Percentiles rank a stretch among this genome's conserved stretches.
These are phyloP conservation scores for Columba guinea DNA, from an alignment of 2,797 vertebrate genomes.

Conservation along the genomic window DNA sequence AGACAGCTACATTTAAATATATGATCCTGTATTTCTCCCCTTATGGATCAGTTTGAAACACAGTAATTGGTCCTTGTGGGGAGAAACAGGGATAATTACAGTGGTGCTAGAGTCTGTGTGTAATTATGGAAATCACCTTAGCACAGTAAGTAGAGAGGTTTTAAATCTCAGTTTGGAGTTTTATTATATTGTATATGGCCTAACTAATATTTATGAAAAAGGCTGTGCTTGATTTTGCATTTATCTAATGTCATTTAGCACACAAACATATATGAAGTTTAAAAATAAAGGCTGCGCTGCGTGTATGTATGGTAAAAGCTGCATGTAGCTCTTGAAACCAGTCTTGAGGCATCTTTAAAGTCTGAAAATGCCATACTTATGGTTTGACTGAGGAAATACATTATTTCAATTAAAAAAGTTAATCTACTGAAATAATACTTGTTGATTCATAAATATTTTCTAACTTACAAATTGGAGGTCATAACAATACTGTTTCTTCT, in stretches of 20 bases:
- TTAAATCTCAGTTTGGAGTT: not conserved
- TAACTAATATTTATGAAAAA: not conserved
- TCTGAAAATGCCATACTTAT: not conserved
- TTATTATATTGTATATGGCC: not conserved
- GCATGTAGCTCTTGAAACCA: not conserved
- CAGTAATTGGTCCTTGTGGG: not conserved
- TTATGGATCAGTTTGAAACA: not conserved
- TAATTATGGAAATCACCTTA: not conserved
- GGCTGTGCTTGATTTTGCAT: not conserved
- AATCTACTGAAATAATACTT: not conserved
- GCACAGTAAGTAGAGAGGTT: not conserved
- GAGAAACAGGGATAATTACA: not conserved
- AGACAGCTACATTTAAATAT: not conserved
- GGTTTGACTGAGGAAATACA: not conserved
- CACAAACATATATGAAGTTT: not conserved
- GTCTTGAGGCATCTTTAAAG: not conserved
- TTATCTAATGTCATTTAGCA: not conserved
- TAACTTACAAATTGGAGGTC: not conserved
- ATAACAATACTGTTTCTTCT: not conserved
- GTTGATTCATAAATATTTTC: not conserved
- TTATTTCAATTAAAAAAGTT: not conserved
- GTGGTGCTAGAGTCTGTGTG: not conserved
- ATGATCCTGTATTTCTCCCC: not conserved
- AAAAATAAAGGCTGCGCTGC: not conserved
- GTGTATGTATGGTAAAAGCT: not conserved